Base-by-base conservation (phyloP, 2,888 invertebrate genomes). In the Cryptocephalus primarius region DNA sequence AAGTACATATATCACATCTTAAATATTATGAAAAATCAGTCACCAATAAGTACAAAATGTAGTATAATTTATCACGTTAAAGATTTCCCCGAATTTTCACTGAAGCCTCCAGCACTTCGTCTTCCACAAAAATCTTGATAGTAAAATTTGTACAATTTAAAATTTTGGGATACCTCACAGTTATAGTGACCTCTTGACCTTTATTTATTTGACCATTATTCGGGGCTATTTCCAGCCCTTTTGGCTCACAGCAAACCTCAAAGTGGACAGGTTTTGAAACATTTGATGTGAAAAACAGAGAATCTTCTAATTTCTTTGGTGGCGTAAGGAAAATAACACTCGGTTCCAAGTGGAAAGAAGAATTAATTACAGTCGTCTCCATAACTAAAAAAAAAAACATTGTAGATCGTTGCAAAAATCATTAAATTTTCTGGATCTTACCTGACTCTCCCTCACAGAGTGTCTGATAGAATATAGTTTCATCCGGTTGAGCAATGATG, bases 391-490 rank as follows among this genome's bases (percentile, higher is more conserved):
- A n/a, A 22, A 6, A 36, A 11, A 4, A 11, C 36, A 36, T 6
- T 36, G 12, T 4, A 36, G 12, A 11, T 36, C 4, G 12, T 36
- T 36, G 12, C 12, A 36, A 4, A 11, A 36, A 4, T n/a, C n/a
- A n/a, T n/a, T n/a, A n/a, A 36, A 6, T 36, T 36, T 36, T 36
- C 6, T n/a, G 36, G 36, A 36, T 11, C 2, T 33, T 43, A 43
- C 43, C 33, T 34, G 36, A 14, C 14, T 45, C 31, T 11, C 60
- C 61, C 40, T 60, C 55, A 44, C 53, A 58, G 4, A 68, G 50
- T n/a, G 67, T 60, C 11, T 66, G 63, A 52, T 61, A 70, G 49
- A 63, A 48, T 1, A 58, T 60, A 8, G 66, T 65, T 41, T 70
- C 67, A 46, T 68, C 66, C 4, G 58, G 54, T 9, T 58, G 61